Percentiles rank a stretch among this genome's conserved stretches.
phyloP scores from a whole-genome alignment of 2,113 vertebrate species.

The Nesoenas mayeri region DNA sequence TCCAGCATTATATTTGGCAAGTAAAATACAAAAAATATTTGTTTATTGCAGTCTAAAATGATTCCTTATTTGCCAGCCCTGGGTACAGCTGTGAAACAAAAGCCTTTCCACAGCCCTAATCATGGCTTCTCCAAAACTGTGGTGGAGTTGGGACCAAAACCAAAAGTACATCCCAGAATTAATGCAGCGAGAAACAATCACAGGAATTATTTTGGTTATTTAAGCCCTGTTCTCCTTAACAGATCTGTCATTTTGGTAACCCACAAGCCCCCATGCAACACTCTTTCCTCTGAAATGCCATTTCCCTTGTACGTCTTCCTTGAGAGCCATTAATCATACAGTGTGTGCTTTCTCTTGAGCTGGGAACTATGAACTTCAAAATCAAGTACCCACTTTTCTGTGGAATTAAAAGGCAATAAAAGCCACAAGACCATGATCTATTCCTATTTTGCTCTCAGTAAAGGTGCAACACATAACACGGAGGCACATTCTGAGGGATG shows the following conservation, averaged over 20 bases:
- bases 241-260: not conserved
- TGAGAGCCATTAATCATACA: not conserved
- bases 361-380: not conserved
- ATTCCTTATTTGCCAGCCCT: not conserved
- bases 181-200: not conserved
- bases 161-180: not conserved
- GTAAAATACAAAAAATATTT: not conserved
- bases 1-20: not conserved
- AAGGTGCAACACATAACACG: not conserved
- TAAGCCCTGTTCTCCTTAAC: not conserved
- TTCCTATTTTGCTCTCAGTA: not conserved
- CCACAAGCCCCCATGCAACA: not conserved
- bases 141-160: not conserved
- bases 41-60: not conserved
- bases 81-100: conserved; percentile 18
- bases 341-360: not conserved
- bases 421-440: not conserved
- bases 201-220: not conserved
- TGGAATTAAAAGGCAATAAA: not conserved
- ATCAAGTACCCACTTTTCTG: not conserved
- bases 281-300: not conserved
- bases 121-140: not conserved
- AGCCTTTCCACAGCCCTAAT: not conserved
- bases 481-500: not conserved
- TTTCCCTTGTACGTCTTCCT: not conserved